Percentiles rank a stretch among this genome's conserved stretches.
These are phyloP conservation scores for Drosophila tristis DNA, from an alignment of 1,140 invertebrate species.

Conservation along the genomic window DNA sequence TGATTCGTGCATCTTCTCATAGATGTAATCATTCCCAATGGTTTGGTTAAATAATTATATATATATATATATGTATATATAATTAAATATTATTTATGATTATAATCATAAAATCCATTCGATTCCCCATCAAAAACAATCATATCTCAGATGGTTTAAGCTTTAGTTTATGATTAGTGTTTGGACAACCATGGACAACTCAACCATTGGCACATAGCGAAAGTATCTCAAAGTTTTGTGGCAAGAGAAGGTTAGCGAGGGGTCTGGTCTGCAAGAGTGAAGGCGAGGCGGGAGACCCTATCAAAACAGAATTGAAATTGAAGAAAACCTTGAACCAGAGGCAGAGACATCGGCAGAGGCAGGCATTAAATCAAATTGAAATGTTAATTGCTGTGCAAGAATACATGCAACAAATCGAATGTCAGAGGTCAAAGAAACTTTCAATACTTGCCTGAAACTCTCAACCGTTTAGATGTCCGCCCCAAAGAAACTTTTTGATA, in stretches of 20 bases:
- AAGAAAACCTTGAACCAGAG: background rate
- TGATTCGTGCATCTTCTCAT: too few relatives aligned
- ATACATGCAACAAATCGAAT: constrained; percentile 8
- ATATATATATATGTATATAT: too few relatives aligned
- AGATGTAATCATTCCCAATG: too few relatives aligned
- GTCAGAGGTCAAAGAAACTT: constrained; percentile 23
- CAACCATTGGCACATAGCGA: constrained; percentile 8
- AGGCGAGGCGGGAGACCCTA: background rate
- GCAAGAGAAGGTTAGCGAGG: background rate
- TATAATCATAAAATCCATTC: too few relatives aligned
- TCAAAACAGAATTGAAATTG: background rate
- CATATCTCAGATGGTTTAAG: too few relatives aligned
- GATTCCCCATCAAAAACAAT: too few relatives aligned
- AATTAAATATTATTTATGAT: too few relatives aligned
- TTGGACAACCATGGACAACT: too few relatives aligned
- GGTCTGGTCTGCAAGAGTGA: constrained; percentile 16
- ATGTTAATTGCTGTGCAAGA: constrained; percentile 44
- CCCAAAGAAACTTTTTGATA: constrained; percentile 3
- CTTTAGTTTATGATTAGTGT: too few relatives aligned
- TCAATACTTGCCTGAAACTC: constrained; percentile 33
- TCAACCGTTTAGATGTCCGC: too few relatives aligned
- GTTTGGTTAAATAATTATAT: too few relatives aligned
- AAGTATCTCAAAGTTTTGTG: constrained; percentile 20
- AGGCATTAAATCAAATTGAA: constrained; percentile 30
- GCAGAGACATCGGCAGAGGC: too few relatives aligned